Percentiles rank a stretch among this genome's conserved stretches.
Conservation (phyloP, 2,113 vertebrate species). For the Tetrao urogallus region DNA sequence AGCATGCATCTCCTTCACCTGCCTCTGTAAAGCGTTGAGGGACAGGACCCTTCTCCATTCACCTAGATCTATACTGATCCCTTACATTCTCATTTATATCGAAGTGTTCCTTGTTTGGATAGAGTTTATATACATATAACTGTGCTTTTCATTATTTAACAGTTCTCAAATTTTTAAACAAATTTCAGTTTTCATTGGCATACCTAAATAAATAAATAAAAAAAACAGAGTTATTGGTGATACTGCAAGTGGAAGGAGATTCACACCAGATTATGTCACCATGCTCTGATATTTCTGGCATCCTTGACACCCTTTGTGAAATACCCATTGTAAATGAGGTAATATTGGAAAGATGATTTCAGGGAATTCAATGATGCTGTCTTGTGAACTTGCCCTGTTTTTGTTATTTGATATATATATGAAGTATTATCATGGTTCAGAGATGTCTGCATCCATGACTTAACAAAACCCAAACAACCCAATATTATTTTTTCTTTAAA, state of each 20-base stretch:
- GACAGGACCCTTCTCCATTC: not conserved
- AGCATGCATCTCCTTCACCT: fast-evolving
- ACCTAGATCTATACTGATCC: not conserved
- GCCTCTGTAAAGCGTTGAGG: not conserved
- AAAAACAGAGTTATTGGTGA: not conserved
- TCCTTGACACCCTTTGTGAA: not conserved
- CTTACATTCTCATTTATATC: not conserved
- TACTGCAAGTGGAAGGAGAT: not conserved
- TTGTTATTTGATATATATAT: not conserved
- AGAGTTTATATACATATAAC: fast-evolving
- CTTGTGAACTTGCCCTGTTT: not conserved
- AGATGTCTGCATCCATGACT: not conserved
- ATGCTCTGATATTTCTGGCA: not conserved
- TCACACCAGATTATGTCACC: not conserved
- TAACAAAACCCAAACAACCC: not conserved
- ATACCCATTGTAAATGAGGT: not conserved
- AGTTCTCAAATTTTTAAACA: not conserved
- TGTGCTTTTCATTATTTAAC: not conserved
- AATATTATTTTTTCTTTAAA: constrained; percentile 19
- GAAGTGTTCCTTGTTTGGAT: not conserved
- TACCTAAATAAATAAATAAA: not conserved
- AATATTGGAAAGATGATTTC: not conserved
- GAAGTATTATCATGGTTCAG: not conserved
- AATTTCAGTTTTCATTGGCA: not conserved
- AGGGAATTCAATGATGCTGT: no score